Evolutionary conservation across 2,797 vertebrate genomes (phyloP).

Genomic region (Hemitrygon akajei): DNA sequence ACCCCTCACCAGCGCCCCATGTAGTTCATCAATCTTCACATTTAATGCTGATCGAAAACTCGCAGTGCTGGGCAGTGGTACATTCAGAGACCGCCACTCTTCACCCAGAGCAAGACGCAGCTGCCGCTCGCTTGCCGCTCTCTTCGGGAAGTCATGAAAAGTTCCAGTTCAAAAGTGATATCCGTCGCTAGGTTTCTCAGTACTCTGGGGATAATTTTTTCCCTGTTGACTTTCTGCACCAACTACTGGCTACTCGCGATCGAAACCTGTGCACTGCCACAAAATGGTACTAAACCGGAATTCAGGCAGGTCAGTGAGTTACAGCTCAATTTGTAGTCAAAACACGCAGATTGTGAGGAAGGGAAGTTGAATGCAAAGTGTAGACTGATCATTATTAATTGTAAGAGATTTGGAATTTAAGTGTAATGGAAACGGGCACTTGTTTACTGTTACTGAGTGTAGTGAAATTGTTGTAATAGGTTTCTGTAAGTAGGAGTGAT

Average conservation of each 20-base stretch:
- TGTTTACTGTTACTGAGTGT: neutral
- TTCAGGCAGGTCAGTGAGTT: neutral
- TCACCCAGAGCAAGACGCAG: neutral
- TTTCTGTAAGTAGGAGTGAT: neutral
- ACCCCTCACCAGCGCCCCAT: neutral
- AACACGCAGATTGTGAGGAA: neutral
- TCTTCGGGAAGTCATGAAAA: slow-evolving; percentile 22
- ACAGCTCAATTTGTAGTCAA: neutral
- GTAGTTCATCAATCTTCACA: neutral
- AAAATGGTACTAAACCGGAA: neutral
- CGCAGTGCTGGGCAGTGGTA: slow-evolving; percentile 7
- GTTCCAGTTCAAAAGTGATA: neutral
- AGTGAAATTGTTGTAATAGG: neutral
- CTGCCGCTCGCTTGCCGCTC: neutral
- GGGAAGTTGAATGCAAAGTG: neutral
- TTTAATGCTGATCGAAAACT: slow-evolving; percentile 5
- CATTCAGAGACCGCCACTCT: neutral
- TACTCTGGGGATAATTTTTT: neutral
- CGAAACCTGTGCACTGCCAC: neutral
- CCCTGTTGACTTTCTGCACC: slow-evolving; percentile 29
- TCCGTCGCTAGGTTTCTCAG: neutral
- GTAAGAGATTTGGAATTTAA: neutral
- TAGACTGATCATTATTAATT: neutral
- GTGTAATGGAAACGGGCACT: neutral
- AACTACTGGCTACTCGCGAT: slow-evolving; percentile 19